Base-by-base conservation (phyloP, 2,888 invertebrate species). In the Leptopilina drosophilae region DNA sequence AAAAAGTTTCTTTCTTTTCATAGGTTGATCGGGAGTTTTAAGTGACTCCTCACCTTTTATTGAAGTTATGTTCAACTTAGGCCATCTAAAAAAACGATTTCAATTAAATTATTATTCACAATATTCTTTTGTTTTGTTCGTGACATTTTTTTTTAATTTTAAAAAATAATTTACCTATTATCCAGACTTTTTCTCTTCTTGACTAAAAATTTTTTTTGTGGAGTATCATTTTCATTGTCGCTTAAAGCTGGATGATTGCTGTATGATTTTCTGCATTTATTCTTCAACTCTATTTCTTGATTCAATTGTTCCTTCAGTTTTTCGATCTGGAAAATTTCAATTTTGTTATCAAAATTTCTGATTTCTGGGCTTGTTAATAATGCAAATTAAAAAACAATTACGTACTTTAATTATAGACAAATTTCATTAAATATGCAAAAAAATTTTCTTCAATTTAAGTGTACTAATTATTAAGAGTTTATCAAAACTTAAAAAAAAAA, bases 1-100 rank as follows among this genome's bases (percentile, higher is more conserved):
- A 33, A 73, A 73, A 33, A 73, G 73, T 73, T 73, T 73, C 26
- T 56, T 73, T n/a, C 56, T 73, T 33, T 73, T 73, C 33, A 53
- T n/a, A 26, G 73, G 56, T 12, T 56, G 56, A 9, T 73, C 73
- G 33, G 49, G 26, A 40, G 15, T 53, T 73, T 33, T 26, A 14
- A 33, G 14, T 2, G 56, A 7, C 5, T 56, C 33, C 56, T 73
- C 73, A 40, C 14, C 26, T 26, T 73, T 73, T 2, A 33, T 9
- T 33, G 56, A 56, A 14, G 73, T 73, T 40, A 73, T 73, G 56
- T 73, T 73, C 9, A 73, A 14, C 12, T 73, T 20, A 26, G 73
- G n/a, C 53, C 53, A 73, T 11, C 73, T 73, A 33, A 73, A 69
- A 20, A 69, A 69, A 33, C 20, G n/a, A 4, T n/a, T 7, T 42